Conservation (phyloP, 2,888 invertebrate genomes). For the Parnassius smintheus region DNA sequence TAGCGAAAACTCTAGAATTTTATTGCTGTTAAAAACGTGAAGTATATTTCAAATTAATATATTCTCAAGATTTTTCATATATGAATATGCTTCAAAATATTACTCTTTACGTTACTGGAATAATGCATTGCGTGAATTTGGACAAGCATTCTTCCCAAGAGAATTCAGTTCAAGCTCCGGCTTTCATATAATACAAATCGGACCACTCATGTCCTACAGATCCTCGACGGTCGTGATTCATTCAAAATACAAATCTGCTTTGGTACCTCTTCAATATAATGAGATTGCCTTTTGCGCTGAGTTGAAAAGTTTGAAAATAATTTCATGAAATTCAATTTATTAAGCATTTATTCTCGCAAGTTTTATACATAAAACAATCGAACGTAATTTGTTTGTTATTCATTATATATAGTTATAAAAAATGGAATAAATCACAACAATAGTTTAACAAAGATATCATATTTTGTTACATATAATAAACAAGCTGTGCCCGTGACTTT, state of each 20-base stretch:
- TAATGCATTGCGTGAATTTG: constrained; percentile 26
- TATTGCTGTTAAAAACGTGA: no score
- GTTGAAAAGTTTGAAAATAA: constrained; percentile 26
- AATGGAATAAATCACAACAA: no score
- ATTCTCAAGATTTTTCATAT: neutral
- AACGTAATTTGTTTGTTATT: no score
- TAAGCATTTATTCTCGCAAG: neutral
- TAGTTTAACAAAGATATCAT: no score
- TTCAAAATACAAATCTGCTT: constrained; percentile 30
- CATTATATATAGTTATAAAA: no score
- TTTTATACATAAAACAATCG: no score
- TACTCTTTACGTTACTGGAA: constrained; percentile 14
- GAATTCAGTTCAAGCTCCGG: constrained; percentile 26
- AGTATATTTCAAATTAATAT: neutral
- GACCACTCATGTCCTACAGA: constrained; percentile 27
- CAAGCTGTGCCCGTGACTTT: neutral
- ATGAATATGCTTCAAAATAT: constrained; percentile 5
- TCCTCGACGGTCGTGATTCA: constrained; percentile 29
- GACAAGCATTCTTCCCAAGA: constrained; percentile 26
- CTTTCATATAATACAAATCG: constrained; percentile 28
- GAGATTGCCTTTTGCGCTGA: constrained; percentile 29
- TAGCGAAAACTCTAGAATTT: neutral
- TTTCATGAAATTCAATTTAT: constrained; percentile 27
- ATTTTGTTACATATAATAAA: neutral
- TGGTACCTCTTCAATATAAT: constrained; percentile 30